Evolutionary conservation across 1,140 invertebrate species (phyloP), one percentile per base, ranked within the genome.

Genomic region (Papilio helenus): DNA sequence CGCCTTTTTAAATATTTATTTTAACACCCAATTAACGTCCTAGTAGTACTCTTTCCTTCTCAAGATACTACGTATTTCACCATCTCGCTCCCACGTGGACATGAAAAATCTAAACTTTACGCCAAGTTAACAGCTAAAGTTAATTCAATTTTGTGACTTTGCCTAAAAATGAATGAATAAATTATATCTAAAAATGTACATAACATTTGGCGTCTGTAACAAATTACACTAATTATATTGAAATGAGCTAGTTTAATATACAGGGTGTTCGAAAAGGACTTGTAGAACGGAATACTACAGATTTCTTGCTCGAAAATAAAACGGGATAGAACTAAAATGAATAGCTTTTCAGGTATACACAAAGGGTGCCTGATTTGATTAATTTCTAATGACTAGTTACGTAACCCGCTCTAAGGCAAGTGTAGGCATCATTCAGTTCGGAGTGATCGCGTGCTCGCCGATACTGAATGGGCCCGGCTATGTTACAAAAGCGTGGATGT

Each of bases 1-100:
- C 83, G 83, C 89, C 89, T 90, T 91, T 90, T 90, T 90, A 92
- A 93, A 93, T 90, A 92, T 91, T 93, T 91, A 90, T 85, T 84
- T 89, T 88, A 85, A 84, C 88, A 90, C 89, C 90, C 90, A 92
- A 92, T 93, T 93, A 93, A 88, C 86, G 82, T 80, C 85, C 80
- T 83, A 83, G 83, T 80, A 85, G 85, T 79, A 88, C 86, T 88
- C 89, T 86, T 82, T 83, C 80, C 79, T 58, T 71, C 77, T 79
- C 3, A 18, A 58, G 16, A 26, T 72, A 23, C 8, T 72, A 23
- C 29, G 18, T 74, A 82, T 80, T 65, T 65, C 29, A 16, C 49
- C 46, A 58, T 79, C 81, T 68, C 51, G 72, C 10, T 82, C 51
- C 76, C 51, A 68, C 79, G 71, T n/a, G 46, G 61, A 73, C 49